Base-by-base conservation (phyloP, 2,797 vertebrate genomes). In the Sebastes steindachneri region DNA sequence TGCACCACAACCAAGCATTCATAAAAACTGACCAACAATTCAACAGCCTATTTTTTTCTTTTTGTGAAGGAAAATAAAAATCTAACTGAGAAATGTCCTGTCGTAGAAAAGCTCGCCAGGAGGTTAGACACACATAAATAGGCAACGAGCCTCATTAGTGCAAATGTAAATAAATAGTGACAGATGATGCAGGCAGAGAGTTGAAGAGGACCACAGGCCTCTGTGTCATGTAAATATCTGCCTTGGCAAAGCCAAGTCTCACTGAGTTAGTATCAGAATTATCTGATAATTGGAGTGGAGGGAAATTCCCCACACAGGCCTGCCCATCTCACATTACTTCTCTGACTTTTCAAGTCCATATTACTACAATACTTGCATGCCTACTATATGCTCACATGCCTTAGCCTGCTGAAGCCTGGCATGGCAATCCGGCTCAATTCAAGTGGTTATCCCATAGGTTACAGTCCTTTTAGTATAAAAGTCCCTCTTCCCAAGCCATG, bases 91-190 rank as follows among this genome's bases (percentile, higher is more conserved):
- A 68, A 69, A 79, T 62, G 54, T 37, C 59, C 48, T 75, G 55
- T 33, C 12, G 2, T 79, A 45, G 64, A 81, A 60, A 81, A 33
- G 58, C 81, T 82, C 21, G 8, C 65, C 60, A 85, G 75, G 77
- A 82, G 88, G 80, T 85, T 85, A 79, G 77, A 73, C 79, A 78
- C 73, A 85, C 31, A 77, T 70, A 86, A 85, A 76, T 48, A 75
- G 64, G 37, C 57, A 69, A 64, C 64, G 71, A 64, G 57, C 48
- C 63, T 88, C 75, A 87, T 89, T 89, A 87, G 75, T 75, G 73
- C 54, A 75, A 82, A 84, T 79, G 65, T 85, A 84, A 88, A 90
- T 82, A 90, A 80, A 88, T 29, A 71, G 59, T 80, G 80, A 75
- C 77, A 69, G 79, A 83, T 75, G 59, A 82, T 59, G 68, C 67